Base-by-base conservation (phyloP, 2,113 vertebrate species). In the Progne subis region DNA sequence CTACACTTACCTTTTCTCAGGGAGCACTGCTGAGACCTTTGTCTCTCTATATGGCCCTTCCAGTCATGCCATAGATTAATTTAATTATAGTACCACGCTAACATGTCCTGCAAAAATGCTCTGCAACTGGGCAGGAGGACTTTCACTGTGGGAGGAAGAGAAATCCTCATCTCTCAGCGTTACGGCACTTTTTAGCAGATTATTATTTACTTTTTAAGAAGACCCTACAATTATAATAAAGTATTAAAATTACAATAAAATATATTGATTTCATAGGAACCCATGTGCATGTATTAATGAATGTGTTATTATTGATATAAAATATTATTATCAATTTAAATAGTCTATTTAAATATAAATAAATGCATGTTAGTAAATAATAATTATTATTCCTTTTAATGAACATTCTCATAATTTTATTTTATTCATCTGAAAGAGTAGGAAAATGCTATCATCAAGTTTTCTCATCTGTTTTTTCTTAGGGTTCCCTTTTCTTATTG, bases 71-170 rank as follows among this genome's bases (percentile, higher is more conserved):
- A 17, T n/a, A 37, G 25, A 3, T 44, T 50, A 25, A 49, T 86
- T 83, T 90, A 81, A 47, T 74, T 86, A 67, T 5, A 41, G 10
- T 18, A 57, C 37, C 46, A 18, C 0, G 0, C 19, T 37, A 44
- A 31, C 0, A 0, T 12, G 15, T 64, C 44, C 53, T 86, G 69
- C 32, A 55, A 75, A 86, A 79, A 61, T 7, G 7, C 3, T 57
- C 21, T 79, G 14, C 52, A 84, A 23, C 19, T 64, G 39, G 24
- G 4, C 6, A 78, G 31, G 11, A 26, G 29, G 37, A 31, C 18
- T 86, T 90, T 59, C 44, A 32, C 17, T 59, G 49, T 41, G 14
- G 25, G 47, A 71, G 19, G 6, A 83, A 31, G 5, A 55, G 10
- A 41, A 95, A 78, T 23, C 9, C 20, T 81, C n/a, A 14, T 47